A percentile compares a stretch with the other conserved stretches of the same genome.
phyloP scores from a whole-genome alignment of 2,797 vertebrate genomes.

The Darevskia nairensis region DNA sequence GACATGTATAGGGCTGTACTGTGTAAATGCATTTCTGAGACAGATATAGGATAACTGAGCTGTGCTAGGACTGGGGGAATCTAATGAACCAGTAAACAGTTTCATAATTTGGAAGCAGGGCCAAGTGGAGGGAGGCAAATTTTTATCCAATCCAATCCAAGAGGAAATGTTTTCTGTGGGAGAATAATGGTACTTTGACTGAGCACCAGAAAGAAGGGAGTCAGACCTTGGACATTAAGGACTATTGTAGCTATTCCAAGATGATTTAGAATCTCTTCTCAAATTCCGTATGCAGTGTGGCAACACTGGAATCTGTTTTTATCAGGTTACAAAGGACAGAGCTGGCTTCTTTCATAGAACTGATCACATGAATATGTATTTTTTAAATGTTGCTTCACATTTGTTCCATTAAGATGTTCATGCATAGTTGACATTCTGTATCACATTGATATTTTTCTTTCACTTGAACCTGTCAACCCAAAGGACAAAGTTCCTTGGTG shows the following conservation, averaged over 20 bases:
- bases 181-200: neutral
- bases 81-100: neutral
- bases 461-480: neutral
- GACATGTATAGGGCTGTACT: neutral
- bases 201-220: neutral
- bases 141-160: neutral
- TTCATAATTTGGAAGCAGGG: neutral
- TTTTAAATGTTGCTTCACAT: neutral
- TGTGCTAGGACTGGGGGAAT: neutral
- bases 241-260: neutral
- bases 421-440: neutral
- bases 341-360: conserved; percentile 4
- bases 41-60: neutral
- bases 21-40: neutral
- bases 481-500: neutral
- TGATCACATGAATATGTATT: neutral
- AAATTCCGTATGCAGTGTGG: neutral
- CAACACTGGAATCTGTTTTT: neutral
- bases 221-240: neutral
- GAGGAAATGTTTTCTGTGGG: neutral
- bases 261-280: neutral
- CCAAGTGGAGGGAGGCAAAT: neutral
- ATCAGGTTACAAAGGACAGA: conserved; percentile 7
- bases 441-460: neutral
- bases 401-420: neutral